Percentiles rank a stretch among this genome's conserved stretches.
Conservation (phyloP, 2,888 invertebrate species). For the Pogonocherus hispidulus region DNA sequence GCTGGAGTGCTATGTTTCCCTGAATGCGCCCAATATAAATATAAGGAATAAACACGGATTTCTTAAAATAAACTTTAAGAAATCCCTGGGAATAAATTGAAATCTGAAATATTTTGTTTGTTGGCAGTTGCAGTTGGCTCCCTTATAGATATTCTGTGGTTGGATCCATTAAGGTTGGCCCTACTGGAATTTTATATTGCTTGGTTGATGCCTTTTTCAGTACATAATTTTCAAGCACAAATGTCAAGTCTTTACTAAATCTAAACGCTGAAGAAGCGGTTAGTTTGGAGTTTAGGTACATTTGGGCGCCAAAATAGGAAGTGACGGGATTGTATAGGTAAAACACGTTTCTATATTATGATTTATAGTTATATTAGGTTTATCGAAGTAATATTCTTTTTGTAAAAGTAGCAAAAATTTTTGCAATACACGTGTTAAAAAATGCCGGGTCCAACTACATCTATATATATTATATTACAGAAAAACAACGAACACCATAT, state of each 20-base stretch:
- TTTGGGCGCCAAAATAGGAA: slow-evolving; percentile 41
- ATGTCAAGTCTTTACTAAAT: slow-evolving; percentile 32
- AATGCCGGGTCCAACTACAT: slow-evolving; percentile 45
- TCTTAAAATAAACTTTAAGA: too few species aligned
- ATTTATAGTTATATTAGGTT: slow-evolving; percentile 22
- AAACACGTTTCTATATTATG: slow-evolving; percentile 24
- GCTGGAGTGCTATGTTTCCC: too few species aligned
- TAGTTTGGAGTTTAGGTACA: slow-evolving; percentile 14
- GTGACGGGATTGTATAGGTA: slow-evolving; percentile 11
- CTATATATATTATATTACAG: slow-evolving; percentile 43
- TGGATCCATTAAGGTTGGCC: too few species aligned
- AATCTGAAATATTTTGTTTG: too few species aligned
- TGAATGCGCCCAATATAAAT: too few species aligned
- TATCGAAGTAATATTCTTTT: slow-evolving; percentile 9
- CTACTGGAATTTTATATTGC: not conserved
- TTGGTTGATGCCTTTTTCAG: not conserved
- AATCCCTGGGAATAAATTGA: too few species aligned
- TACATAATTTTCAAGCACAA: not conserved
- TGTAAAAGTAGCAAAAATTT: slow-evolving; percentile 26
- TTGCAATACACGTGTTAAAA: slow-evolving; percentile 42
- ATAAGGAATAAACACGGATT: too few species aligned
- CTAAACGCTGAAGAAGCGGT: slow-evolving; percentile 35
- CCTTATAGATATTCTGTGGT: too few species aligned
- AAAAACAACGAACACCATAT: slow-evolving; percentile 36
- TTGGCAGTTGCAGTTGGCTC: too few species aligned